Evolutionary conservation across 2,888 invertebrate genomes (phyloP), one percentile per base, ranked within the genome.

Genomic region (Andrena trimmerana): DNA sequence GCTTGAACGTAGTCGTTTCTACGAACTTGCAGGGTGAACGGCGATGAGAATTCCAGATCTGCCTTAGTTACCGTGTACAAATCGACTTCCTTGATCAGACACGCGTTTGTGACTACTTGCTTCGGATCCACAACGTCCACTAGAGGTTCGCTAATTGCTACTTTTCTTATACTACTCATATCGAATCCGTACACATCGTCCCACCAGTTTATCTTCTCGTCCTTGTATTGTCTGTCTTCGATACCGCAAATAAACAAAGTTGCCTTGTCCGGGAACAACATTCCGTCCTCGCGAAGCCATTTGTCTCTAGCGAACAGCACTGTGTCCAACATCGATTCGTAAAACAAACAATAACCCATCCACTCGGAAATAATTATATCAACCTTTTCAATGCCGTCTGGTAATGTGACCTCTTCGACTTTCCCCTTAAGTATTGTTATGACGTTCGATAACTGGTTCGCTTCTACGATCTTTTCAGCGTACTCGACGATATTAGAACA

Each of bases 151-250:
- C 98, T 98, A 88, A 99, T 99, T 24, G 99, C 99, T 83, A 99
- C 98, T 95, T 99, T 98, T 72, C 99, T 96, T 93, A 99, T 99
- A 90, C 98, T 98, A 90, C 98, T 98, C 99, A 99, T 99, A 94
- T 99, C 98, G 93, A 99, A 99, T 68, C 99, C 99, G 92, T 99
- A 99, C 1, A 99, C 99, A 95, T 98, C 98, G 92, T 99, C 99
- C 99, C 99, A 99, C 99, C 99, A 99, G 95, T 99, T 99, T 90
- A 99, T 99, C 95, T 99, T 99, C 94, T 99, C 99, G 93, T 99
- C 99, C 94, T 99, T 99, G 95, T 99, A 99, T 95, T 99, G 99
- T 27, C 99, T 96, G 94, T 99, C 99, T 94, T 98, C 98, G 80
- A 98, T 98, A 29, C 97, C 98, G 84, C 98, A 98, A 74, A 99